Percentiles rank a stretch among this genome's conserved stretches.
These are phyloP conservation scores for Bradypus variegatus DNA, from an alignment of 2,797 vertebrate genomes.

Conservation along the genomic window DNA sequence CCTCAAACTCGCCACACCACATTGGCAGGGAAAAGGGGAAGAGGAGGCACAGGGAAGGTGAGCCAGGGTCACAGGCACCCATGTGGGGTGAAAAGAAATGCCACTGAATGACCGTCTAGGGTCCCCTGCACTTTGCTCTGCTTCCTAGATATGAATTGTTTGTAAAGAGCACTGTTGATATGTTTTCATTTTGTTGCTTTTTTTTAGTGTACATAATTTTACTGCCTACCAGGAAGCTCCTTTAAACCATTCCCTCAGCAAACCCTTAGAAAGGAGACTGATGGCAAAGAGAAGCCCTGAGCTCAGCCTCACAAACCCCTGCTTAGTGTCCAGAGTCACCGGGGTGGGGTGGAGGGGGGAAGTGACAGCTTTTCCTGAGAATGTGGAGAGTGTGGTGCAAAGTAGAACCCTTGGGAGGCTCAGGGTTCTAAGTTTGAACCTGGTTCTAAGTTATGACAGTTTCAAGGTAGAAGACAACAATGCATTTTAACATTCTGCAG, in stretches of 20 bases:
- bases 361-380: neutral
- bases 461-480: too few species aligned
- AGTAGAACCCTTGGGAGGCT: neutral
- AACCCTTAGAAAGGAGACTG: neutral
- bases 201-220: neutral
- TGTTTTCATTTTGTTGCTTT: neutral
- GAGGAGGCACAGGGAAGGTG: neutral
- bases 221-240: neutral
- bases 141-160: neutral
- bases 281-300: neutral
- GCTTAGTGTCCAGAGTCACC: too few species aligned
- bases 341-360: too few species aligned
- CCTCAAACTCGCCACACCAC: too few species aligned
- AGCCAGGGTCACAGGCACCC: neutral
- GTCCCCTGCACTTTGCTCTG: neutral
- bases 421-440: neutral
- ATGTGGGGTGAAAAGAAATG: neutral
- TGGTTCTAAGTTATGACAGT: rapidly evolving
- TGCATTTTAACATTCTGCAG: rapidly evolving
- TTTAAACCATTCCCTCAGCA: neutral
- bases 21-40: neutral
- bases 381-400: rapidly evolving
- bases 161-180: neutral
- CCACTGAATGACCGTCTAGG: neutral
- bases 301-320: neutral